Base-by-base conservation (phyloP, 2,888 invertebrate genomes). In the Thelaira solivaga region DNA sequence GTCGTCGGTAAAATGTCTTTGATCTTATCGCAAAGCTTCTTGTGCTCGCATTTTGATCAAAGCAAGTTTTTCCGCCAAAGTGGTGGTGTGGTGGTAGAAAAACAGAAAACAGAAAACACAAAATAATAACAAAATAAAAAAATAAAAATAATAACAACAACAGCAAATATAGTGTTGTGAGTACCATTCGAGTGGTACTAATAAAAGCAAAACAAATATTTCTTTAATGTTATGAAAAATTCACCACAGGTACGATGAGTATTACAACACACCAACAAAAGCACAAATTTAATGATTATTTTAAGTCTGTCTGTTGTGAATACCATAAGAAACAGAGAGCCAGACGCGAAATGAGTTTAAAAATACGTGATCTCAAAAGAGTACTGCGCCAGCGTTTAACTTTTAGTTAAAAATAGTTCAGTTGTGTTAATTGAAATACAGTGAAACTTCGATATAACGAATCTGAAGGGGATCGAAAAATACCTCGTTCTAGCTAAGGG, bases 21-120 rank as follows among this genome's bases (percentile, higher is more conserved):
- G 89, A 89, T 88, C 88, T 89, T 88, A 88, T 88, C 87, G 85
- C 85, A 80, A 82, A 87, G 88, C 88, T 88, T 88, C 86, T 88
- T 89, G n/a, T n/a, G 89, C 88, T 88, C 89, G 89, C 88, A 86
- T 89, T 89, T 87, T 89, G 89, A 89, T 89, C 89, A 89, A 89
- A 89, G 89, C 87, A 84, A 88, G 89, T 87, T 89, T 87, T 89
- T 89, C 89, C 89, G 89, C 88, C 88, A 88, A 86, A 87, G 86
- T 72, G 71, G 45, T 82, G 81, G 78, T 78, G 86, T 72, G 71
- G 45, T 82, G 81, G 78, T 78, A 77, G 80, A 82, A 81, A 81
- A 82, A 82, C 80, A 81, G 83, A 80, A 81, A 81, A 79, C 69
- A 82, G 79, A 77, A 75, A 55, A 80, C 82, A 74, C 80, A 81